These are phyloP conservation scores for Actinia tenebrosa DNA, from an alignment of 64 coral and sea anemone genomes.

Conservation along the genomic window DNA sequence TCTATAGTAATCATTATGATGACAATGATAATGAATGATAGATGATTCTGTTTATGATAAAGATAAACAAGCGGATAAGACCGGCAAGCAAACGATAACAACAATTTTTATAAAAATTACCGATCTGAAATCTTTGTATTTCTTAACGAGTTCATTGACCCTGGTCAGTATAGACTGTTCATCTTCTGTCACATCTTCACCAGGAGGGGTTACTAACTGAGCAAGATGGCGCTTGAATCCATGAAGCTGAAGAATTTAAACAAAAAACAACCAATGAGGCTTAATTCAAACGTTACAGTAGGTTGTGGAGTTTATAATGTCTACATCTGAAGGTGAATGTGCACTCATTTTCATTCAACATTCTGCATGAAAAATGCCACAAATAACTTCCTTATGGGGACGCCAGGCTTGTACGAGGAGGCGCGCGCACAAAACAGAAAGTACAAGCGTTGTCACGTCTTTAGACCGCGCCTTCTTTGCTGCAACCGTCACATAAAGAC, in stretches of 20 bases:
- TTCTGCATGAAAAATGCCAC: too few relatives aligned
- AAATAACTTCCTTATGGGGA: too few relatives aligned
- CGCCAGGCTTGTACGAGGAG: too few relatives aligned
- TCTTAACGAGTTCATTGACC: constrained; percentile 43
- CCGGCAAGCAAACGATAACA: neutral
- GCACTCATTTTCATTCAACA: too few relatives aligned
- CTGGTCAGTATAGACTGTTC: constrained; percentile 39
- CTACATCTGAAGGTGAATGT: too few relatives aligned
- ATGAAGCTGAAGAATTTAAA: constrained; percentile 40
- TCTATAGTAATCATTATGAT: too few relatives aligned
- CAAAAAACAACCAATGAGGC: constrained; percentile 11
- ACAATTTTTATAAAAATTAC: constrained; percentile 15
- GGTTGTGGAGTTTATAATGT: too few relatives aligned
- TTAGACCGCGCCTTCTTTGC: too few relatives aligned
- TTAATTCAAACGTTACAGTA: neutral
- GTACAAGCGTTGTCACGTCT: too few relatives aligned
- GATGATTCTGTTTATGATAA: neutral
- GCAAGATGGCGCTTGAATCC: constrained; percentile 59
- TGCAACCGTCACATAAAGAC: neutral
- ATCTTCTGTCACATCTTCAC: constrained; percentile 23
- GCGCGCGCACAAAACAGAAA: too few relatives aligned
- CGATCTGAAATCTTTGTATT: constrained; percentile 48
- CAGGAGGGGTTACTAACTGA: constrained; percentile 33
- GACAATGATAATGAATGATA: neutral
- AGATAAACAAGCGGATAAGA: neutral